Conservation (phyloP, 2,888 invertebrate genomes). For the Charanyca ferruginea region DNA sequence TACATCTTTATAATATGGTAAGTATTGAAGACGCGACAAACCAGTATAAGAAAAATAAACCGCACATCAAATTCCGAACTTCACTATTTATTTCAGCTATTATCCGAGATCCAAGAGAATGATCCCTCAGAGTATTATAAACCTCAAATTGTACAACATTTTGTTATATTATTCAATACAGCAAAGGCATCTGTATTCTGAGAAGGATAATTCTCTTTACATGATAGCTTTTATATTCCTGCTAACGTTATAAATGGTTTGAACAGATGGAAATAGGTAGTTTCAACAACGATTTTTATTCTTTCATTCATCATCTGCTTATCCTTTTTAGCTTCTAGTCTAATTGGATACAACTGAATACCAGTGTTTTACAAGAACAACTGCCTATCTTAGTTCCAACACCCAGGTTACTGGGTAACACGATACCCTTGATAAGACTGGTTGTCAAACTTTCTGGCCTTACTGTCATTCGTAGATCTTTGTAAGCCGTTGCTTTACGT, state of each 20-base stretch:
- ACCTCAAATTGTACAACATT: constrained; percentile 26
- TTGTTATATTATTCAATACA: constrained; percentile 41
- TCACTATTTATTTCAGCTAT: constrained; percentile 5
- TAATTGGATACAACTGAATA: too few species aligned
- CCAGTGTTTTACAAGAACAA: too few species aligned
- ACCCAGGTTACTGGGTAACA: too few species aligned
- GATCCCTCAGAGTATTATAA: constrained; percentile 15
- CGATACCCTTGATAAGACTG: too few species aligned
- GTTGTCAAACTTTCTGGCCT: too few species aligned
- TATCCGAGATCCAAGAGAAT: constrained; percentile 16
- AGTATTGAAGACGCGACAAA: background rate
- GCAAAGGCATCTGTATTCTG: constrained; percentile 29
- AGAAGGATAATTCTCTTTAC: constrained; percentile 1
- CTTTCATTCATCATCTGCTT: too few species aligned
- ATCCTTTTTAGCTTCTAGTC: too few species aligned
- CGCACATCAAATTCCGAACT: background rate
- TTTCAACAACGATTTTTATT: background rate
- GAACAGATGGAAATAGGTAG: background rate
- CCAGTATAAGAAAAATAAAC: constrained; percentile 4
- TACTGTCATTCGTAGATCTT: too few species aligned
- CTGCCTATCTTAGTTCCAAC: too few species aligned
- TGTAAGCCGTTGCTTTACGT: too few species aligned
- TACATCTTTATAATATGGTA: too few species aligned
- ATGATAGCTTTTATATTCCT: constrained; percentile 12
- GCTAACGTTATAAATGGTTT: constrained; percentile 10